phyloP scores from a whole-genome alignment of 2,113 vertebrate genomes.

The Colaptes auratus region DNA sequence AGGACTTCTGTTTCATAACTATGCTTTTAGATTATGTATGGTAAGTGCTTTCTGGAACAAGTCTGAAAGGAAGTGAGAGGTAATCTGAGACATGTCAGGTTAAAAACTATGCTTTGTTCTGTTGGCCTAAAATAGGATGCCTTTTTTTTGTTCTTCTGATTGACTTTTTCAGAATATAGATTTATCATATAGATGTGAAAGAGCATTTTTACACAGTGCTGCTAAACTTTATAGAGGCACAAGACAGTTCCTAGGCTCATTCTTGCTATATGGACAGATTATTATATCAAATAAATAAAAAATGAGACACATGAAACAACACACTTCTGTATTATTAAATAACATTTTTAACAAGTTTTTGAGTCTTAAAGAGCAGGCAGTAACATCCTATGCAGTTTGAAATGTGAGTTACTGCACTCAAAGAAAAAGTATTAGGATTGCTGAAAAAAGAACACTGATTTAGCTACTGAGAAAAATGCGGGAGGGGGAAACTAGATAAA shows the following conservation, averaged over 20 bases:
- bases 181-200: background rate
- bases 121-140: background rate
- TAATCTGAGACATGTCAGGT: background rate
- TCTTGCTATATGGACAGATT: background rate
- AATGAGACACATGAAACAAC: background rate
- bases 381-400: background rate
- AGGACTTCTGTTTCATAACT: background rate
- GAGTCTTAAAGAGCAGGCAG: background rate
- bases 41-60: background rate
- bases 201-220: background rate
- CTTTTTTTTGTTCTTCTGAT: background rate
- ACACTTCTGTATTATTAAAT: background rate
- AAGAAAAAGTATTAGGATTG: background rate
- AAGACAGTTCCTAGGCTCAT: background rate
- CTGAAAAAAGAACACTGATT: background rate
- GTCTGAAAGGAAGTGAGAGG: background rate
- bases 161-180: background rate
- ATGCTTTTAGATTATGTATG: background rate
- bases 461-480: background rate
- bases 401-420: background rate
- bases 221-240: background rate
- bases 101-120: background rate
- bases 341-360: background rate
- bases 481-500: background rate
- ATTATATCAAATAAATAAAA: background rate